Evolutionary conservation across 2,113 vertebrate species (phyloP).

Genomic region (Nerophis ophidion): DNA sequence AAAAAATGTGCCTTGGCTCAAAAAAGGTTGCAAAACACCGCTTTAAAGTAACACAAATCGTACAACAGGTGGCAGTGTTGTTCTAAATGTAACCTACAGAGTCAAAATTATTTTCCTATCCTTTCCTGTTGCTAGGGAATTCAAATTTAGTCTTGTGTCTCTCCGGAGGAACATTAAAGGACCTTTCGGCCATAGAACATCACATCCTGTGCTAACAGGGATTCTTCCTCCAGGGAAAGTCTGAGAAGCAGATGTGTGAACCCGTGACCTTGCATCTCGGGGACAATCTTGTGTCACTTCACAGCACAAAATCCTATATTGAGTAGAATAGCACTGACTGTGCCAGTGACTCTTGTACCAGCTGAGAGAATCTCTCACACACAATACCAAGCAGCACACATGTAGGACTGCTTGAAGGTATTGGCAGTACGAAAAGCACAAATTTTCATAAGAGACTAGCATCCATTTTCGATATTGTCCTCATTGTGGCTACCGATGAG

Average conservation of each 20-base stretch:
- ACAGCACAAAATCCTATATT: not conserved
- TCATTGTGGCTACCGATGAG: no score
- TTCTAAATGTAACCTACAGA: not conserved
- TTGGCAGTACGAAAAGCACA: no score
- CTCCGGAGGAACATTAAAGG: conserved; percentile 19
- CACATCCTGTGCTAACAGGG: conserved; percentile 11
- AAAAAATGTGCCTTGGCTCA: no score
- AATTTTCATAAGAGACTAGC: no score
- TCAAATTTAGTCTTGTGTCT: conserved; percentile 13
- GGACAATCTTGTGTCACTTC: not conserved
- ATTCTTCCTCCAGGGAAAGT: conserved; percentile 28
- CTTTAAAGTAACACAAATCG: conserved; percentile 27
- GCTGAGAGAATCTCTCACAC: not conserved
- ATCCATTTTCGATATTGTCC: no score
- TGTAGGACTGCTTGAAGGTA: no score
- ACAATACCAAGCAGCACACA: not conserved
- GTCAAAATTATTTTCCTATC: not conserved
- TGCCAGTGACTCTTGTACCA: conserved; percentile 7
- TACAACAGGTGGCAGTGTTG: conserved; percentile 57
- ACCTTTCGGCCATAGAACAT: conserved; percentile 16
- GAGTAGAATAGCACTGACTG: conserved; percentile 1
- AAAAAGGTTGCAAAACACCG: no score
- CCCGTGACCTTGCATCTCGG: conserved; percentile 4
- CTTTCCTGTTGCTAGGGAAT: conserved; percentile 2
- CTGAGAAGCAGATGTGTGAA: conserved; percentile 26